Evolutionary conservation across 2,888 invertebrate genomes (phyloP).

Genomic region (Minunthozetes semirufus): DNA sequence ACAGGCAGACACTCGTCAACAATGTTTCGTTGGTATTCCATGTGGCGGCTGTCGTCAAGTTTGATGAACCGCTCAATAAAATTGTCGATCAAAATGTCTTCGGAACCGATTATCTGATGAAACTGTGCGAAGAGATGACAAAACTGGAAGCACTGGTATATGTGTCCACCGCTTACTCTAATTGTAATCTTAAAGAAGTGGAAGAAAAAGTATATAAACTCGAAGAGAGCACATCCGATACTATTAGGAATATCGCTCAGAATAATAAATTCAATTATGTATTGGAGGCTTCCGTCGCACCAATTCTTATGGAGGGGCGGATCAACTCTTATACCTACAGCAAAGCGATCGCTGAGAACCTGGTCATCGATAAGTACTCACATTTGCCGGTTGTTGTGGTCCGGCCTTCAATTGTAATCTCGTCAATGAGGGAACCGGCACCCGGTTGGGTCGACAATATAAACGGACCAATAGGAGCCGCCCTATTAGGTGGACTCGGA

Average conservation of each 20-base stretch:
- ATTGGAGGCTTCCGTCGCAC: conserved; percentile 48
- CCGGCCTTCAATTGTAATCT: conserved; percentile 54
- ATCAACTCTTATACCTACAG: conserved; percentile 55
- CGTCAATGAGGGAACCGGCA: conserved; percentile 43
- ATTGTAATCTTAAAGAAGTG: conserved; percentile 65
- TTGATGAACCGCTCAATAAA: conserved; percentile 52
- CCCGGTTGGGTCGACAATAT: conserved; percentile 51
- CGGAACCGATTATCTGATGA: conserved; percentile 47
- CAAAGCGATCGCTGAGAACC: conserved; percentile 53
- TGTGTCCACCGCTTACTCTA: conserved; percentile 79
- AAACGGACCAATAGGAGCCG: conserved; percentile 49
- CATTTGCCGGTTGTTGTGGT: conserved; percentile 52
- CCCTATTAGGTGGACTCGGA: conserved; percentile 33
- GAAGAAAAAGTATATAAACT: conserved; percentile 68
- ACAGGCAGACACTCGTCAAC: conserved; percentile 50
- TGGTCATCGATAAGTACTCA: conserved; percentile 49
- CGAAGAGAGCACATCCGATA: conserved; percentile 61
- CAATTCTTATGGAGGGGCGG: conserved; percentile 45
- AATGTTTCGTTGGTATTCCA: conserved; percentile 53
- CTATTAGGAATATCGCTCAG: conserved; percentile 56
- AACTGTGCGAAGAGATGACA: conserved; percentile 46
- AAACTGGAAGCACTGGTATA: conserved; percentile 56
- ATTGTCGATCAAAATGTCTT: conserved; percentile 47
- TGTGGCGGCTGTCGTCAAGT: conserved; percentile 54
- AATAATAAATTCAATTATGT: conserved; percentile 50